Conservation (phyloP, 2,113 vertebrate species). For the Campylorhamphus procurvoides region DNA sequence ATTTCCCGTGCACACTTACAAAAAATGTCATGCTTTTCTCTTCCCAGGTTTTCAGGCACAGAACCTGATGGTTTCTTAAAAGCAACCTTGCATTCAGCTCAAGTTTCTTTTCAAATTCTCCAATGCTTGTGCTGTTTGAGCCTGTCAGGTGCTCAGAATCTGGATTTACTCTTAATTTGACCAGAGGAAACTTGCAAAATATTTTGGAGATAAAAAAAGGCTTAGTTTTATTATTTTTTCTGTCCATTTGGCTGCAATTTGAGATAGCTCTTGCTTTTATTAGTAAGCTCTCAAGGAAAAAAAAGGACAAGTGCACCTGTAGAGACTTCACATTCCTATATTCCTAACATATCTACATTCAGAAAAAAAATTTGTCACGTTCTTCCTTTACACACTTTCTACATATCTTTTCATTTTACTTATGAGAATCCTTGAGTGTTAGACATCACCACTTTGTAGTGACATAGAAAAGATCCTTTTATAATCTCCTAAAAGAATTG, state of each 20-base stretch:
- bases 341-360: not conserved
- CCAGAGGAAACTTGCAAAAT: not conserved
- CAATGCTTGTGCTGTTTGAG: not conserved
- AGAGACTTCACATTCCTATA: not conserved
- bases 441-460: not conserved
- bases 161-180: not conserved
- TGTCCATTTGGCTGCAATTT: not conserved
- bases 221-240: not conserved
- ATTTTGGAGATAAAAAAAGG: not conserved
- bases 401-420: not conserved
- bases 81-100: not conserved
- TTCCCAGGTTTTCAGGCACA: not conserved
- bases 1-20: not conserved
- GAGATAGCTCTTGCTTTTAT: not conserved
- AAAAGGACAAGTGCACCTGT: not conserved
- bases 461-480: not conserved
- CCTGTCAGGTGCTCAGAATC: not conserved
- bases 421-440: not conserved
- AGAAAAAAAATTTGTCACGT: not conserved
- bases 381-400: not conserved
- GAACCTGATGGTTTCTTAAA: not conserved
- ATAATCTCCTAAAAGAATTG: not conserved
- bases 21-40: not conserved
- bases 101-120: not conserved
- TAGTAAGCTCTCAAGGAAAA: not conserved